These are phyloP conservation scores for Calephelis virginiensis DNA, from an alignment of 1,140 invertebrate species.

Conservation along the genomic window DNA sequence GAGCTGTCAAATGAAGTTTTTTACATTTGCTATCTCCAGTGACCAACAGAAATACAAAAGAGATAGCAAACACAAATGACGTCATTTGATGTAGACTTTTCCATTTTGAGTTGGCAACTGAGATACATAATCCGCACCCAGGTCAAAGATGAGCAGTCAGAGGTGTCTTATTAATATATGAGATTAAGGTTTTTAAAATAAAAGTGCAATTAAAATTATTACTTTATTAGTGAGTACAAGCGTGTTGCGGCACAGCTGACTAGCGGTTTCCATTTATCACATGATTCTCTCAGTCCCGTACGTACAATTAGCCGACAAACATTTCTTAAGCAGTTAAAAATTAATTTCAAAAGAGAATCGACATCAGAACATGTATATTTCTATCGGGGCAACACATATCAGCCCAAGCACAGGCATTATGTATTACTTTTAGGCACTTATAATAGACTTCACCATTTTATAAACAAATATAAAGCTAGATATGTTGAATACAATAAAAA, in stretches of 20 bases:
- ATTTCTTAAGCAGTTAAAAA: conserved; percentile 4
- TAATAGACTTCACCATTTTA: background rate
- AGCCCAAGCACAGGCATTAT: conserved; percentile 11
- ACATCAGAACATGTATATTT: background rate
- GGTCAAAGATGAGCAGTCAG: too few species aligned
- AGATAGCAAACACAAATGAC: too few species aligned
- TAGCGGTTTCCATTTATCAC: conserved; percentile 69
- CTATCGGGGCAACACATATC: background rate
- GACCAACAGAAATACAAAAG: too few species aligned
- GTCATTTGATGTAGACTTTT: too few species aligned
- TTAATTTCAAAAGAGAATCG: conserved; percentile 4
- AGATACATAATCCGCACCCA: too few species aligned
- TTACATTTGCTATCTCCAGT: too few species aligned
- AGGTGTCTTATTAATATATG: too few species aligned
- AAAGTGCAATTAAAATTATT: conserved; percentile 45
- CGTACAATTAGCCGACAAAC: background rate
- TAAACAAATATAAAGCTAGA: too few species aligned
- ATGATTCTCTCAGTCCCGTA: conserved; percentile 40
- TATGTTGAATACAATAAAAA: too few species aligned
- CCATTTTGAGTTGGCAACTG: too few species aligned
- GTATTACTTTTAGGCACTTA: conserved; percentile 1
- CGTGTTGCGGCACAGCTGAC: conserved; percentile 74
- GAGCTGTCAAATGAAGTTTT: too few species aligned
- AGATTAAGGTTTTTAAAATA: conserved; percentile 18
- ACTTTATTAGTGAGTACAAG: conserved; percentile 76